A percentile compares a stretch with the other conserved stretches of the same genome.
Conservation (phyloP, 2,797 vertebrate genomes). For the Catharus ustulatus region DNA sequence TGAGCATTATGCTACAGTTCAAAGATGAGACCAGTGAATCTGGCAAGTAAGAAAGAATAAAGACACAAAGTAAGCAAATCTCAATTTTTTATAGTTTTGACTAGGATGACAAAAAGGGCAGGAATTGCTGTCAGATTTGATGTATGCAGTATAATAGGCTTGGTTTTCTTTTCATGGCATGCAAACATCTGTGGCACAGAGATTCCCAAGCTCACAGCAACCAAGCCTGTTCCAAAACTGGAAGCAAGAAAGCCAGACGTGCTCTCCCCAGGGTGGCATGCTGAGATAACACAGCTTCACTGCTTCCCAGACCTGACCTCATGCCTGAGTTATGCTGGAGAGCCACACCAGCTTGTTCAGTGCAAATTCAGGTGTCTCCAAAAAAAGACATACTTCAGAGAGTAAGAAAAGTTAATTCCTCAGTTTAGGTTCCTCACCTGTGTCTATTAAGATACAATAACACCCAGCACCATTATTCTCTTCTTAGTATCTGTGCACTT, state of each 20-base stretch:
- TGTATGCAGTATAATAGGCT: not conserved
- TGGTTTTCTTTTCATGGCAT: conserved; percentile 20
- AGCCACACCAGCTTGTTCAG: not conserved
- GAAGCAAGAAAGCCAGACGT: conserved; percentile 39
- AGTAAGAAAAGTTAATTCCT: not conserved
- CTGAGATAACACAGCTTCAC: conserved; percentile 45
- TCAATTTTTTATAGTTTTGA: not conserved
- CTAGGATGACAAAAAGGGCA: conserved; percentile 5
- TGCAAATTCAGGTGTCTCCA: not conserved
- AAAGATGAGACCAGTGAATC: not conserved
- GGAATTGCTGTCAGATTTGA: conserved; percentile 1
- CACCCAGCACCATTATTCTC: not conserved
- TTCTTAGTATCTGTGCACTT: not conserved
- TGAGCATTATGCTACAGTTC: not conserved
- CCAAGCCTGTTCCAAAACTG: conserved; percentile 1
- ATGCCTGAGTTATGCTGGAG: conserved; percentile 41
- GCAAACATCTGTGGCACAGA: conserved; percentile 63
- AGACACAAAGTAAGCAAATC: not conserved
- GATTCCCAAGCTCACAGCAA: conserved; percentile 18
- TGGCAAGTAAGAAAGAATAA: not conserved
- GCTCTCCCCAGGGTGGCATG: conserved; percentile 40
- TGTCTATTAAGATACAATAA: not conserved
- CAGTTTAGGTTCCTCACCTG: not conserved
- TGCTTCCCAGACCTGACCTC: conserved; percentile 59
- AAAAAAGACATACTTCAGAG: not conserved